Conservation (phyloP, 2,113 vertebrate species). For the Suncus etruscus region DNA sequence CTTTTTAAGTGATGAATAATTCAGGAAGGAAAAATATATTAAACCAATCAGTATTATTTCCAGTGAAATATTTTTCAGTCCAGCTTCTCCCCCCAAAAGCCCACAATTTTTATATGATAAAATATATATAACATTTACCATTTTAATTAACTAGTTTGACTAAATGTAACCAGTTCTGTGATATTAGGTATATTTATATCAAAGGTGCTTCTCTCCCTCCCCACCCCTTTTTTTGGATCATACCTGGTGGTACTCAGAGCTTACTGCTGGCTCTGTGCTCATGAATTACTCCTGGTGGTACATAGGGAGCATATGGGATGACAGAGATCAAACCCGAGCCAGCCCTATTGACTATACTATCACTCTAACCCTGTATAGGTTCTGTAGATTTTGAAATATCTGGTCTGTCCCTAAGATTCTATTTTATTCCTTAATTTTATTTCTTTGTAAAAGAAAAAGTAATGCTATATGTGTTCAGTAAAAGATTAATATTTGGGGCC, state of each 20-base stretch:
- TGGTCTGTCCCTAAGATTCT: background rate
- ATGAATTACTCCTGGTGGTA: too few relatives aligned
- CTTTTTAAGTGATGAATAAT: background rate
- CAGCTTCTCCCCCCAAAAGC: too few relatives aligned
- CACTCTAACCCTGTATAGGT: too few relatives aligned
- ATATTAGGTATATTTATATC: slow-evolving; percentile 44
- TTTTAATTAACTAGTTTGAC: slow-evolving; percentile 19
- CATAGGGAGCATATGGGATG: too few relatives aligned
- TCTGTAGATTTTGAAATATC: slow-evolving; percentile 31
- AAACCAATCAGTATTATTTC: background rate
- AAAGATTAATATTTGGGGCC: slow-evolving; percentile 43
- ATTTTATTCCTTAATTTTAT: slow-evolving; percentile 46
- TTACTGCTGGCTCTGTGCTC: too few relatives aligned
- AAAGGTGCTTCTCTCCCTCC: too few relatives aligned
- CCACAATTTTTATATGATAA: slow-evolving; percentile 15
- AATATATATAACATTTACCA: background rate
- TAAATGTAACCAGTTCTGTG: slow-evolving; percentile 20
- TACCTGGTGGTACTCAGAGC: too few relatives aligned
- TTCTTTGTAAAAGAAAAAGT: slow-evolving; percentile 16
- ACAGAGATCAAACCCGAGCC: too few relatives aligned
- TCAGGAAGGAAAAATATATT: slow-evolving; percentile 4
- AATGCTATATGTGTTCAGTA: slow-evolving; percentile 16
- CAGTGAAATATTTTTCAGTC: background rate
- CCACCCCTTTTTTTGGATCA: too few relatives aligned
- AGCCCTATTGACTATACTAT: too few relatives aligned